Evolutionary conservation across 2,113 vertebrate species (phyloP), one percentile per base, ranked within the genome.

Genomic region (Addax nasomaculatus): DNA sequence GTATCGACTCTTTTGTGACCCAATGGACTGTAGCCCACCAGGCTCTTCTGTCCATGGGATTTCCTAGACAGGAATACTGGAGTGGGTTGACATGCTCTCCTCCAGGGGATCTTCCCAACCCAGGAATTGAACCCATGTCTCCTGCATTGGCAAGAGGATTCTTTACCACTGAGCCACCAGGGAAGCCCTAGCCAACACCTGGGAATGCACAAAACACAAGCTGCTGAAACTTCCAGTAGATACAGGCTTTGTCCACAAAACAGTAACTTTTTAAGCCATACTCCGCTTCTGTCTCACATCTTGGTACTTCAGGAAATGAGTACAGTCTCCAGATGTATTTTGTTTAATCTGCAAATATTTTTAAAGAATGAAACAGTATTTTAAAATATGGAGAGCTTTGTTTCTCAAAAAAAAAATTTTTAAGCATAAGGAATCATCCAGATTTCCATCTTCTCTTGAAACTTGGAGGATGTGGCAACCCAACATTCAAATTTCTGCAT

Each of bases 371-470:
- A 89, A 84, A 57, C 23, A 51, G 23, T 73, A 30, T 92, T 90
- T 90, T 92, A 36, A 95, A 90, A 95, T 89, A n/a, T 19, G 17
- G 45, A 64, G 51, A 76, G 5, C 5, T 89, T 55, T 88, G 36
- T 73, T 55, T 29, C 64, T 85, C 6, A 47, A 55, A 55, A 62
- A 29, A 39, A 4, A 9, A 39, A 25, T 4, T 0, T 13, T 33
- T 85, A 57, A 76, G 33, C 49, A 80, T 55, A 90, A 90, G 81
- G 19, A 86, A 51, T 57, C 55, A 3, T 29, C 49, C 55, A 93
- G 4, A 57, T 88, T 58, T 93, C 30, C 49, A 88, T 45, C 73
- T 87, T 95, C n/a, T 85, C 36, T 93, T 90, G 14, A 84, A 83
- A 36, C 45, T 36, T 76, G 39, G 60, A 36, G 21, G 70, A 60